phyloP scores from a whole-genome alignment of 1,140 invertebrate species.

The Drosophila lacteicornis region DNA sequence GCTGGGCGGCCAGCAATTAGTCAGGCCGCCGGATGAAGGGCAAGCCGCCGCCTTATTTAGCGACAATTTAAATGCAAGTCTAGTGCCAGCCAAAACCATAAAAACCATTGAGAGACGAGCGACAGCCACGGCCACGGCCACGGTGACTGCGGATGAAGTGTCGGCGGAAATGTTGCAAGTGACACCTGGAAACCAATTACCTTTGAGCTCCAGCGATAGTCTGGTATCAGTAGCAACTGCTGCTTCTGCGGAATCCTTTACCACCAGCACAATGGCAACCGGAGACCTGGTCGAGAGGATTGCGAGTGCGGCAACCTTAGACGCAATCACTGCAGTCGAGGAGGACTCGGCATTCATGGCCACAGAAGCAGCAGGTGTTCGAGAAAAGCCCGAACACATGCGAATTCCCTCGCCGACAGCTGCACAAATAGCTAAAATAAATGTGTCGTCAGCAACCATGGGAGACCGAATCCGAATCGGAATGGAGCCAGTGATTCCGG shows the following conservation, averaged over 20 bases:
- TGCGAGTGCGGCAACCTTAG: slow-evolving; percentile 10
- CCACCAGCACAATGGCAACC: slow-evolving; percentile 5
- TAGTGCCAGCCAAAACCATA: slow-evolving; percentile 11
- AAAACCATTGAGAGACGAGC: slow-evolving; percentile 21
- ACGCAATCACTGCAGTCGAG: slow-evolving; percentile 8
- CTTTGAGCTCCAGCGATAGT: slow-evolving; percentile 4
- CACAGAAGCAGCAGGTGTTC: slow-evolving; percentile 23
- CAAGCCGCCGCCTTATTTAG: slow-evolving; percentile 18
- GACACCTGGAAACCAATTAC: slow-evolving; percentile 48
- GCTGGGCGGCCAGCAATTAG: slow-evolving; percentile 44
- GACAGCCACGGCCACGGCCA: neutral
- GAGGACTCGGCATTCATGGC: neutral
- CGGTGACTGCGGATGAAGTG: neutral
- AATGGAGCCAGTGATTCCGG: slow-evolving; percentile 27
- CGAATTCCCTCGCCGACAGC: neutral
- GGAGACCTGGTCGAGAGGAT: slow-evolving; percentile 10
- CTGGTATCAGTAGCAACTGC: neutral
- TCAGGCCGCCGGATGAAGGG: slow-evolving; percentile 27
- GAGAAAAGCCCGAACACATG: slow-evolving; percentile 12
- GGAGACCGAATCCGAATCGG: slow-evolving; percentile 15
- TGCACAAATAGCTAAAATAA: slow-evolving; percentile 24
- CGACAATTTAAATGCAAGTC: slow-evolving; percentile 60
- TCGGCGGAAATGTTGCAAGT: slow-evolving; percentile 14
- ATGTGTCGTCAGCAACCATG: slow-evolving; percentile 9
- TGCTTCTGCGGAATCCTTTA: neutral